These are phyloP conservation scores for Eupristina koningsbergeri DNA, from an alignment of 1,140 invertebrate species.

Conservation along the genomic window DNA sequence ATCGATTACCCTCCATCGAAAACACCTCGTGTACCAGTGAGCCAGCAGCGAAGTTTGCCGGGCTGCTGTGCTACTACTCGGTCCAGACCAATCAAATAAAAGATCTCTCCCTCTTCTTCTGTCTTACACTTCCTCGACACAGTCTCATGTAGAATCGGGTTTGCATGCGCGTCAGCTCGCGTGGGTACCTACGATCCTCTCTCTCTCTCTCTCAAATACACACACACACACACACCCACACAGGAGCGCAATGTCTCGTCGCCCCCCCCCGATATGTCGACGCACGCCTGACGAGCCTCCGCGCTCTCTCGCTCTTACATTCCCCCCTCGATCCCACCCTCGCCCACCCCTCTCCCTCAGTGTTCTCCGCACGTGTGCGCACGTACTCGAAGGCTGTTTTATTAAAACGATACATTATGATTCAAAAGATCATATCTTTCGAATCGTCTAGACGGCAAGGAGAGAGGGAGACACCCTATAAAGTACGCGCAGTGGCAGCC, in stretches of 20 bases:
- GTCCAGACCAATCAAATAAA: slow-evolving; percentile 38
- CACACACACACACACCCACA: background rate
- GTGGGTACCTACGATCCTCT: slow-evolving; percentile 16
- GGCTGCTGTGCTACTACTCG: slow-evolving; percentile 9
- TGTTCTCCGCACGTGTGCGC: slow-evolving; percentile 35
- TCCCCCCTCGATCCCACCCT: slow-evolving; percentile 21
- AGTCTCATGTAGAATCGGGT: slow-evolving; percentile 16
- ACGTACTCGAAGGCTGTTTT: slow-evolving; percentile 59
- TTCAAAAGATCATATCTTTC: slow-evolving; percentile 70
- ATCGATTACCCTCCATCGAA: slow-evolving; percentile 27
- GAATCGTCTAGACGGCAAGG: slow-evolving; percentile 68
- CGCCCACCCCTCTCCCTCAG: slow-evolving; percentile 16
- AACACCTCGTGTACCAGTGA: slow-evolving; percentile 14
- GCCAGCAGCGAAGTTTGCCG: background rate
- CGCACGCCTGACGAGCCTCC: slow-evolving; percentile 25
- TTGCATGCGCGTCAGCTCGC: background rate
- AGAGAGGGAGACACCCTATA: slow-evolving; percentile 63
- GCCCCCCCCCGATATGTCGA: background rate
- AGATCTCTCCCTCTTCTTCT: background rate
- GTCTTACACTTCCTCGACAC: slow-evolving; percentile 8
- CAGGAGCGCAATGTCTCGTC: slow-evolving; percentile 4
- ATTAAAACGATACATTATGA: slow-evolving; percentile 71
- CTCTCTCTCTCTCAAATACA: no score
- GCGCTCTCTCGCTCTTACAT: background rate
- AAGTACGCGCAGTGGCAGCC: slow-evolving; percentile 51